These are phyloP conservation scores for Lateolabrax maculatus DNA, from an alignment of 2,797 vertebrate species.

Conservation along the genomic window DNA sequence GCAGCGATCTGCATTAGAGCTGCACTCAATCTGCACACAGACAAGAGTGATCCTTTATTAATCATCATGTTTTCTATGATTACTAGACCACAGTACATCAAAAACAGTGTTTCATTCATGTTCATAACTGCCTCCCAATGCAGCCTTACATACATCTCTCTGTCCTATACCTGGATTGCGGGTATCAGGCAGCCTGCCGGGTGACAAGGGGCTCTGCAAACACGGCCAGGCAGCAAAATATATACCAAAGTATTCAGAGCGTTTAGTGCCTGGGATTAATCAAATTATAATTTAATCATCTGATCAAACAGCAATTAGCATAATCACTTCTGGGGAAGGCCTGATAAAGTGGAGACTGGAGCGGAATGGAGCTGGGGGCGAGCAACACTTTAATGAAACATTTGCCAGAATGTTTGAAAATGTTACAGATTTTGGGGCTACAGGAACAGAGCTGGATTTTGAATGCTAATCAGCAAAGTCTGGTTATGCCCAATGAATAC, in stretches of 20 bases:
- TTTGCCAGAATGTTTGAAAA: conserved; percentile 83
- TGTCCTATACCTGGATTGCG: conserved; percentile 34
- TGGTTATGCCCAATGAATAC: conserved; percentile 63
- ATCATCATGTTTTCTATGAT: conserved; percentile 68
- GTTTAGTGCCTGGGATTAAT: conserved; percentile 92
- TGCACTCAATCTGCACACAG: conserved; percentile 69
- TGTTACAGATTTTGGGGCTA: conserved; percentile 79
- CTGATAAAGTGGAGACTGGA: conserved; percentile 87
- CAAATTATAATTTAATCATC: conserved; percentile 98
- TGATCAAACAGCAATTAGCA: conserved; percentile 98
- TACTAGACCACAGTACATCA: conserved; percentile 46
- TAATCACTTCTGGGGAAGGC: conserved; percentile 93
- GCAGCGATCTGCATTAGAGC: conserved; percentile 74
- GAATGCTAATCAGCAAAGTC: conserved; percentile 76
- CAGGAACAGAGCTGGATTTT: conserved; percentile 61
- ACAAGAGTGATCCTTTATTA: conserved; percentile 62
- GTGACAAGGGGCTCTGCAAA: conserved; percentile 62
- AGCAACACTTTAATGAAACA: conserved; percentile 82
- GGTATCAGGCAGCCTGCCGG: conserved; percentile 35
- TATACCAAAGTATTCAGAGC: conserved; percentile 81
- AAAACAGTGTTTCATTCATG: conserved; percentile 36
- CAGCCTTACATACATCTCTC: conserved; percentile 31
- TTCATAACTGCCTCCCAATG: conserved; percentile 18
- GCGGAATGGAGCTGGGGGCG: conserved; percentile 75
- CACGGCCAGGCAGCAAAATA: conserved; percentile 76